phyloP scores from a whole-genome alignment of 2,888 invertebrate genomes.

The Coelopa pilipes region DNA sequence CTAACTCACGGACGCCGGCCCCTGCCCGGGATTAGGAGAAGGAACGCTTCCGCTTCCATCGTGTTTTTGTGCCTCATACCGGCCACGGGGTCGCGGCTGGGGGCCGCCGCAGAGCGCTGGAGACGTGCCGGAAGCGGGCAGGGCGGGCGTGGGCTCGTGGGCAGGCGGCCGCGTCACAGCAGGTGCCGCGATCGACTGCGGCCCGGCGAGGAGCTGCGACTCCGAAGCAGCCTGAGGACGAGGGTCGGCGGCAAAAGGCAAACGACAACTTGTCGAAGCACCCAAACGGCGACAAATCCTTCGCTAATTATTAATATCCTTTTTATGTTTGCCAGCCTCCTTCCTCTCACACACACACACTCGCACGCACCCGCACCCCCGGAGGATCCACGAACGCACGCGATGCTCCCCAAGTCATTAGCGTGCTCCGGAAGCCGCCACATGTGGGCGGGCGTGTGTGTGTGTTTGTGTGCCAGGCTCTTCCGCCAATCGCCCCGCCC shows the following conservation, averaged over 20 bases:
- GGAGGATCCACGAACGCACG: not conserved
- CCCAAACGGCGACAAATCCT: slow-evolving; percentile 10
- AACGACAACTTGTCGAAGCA: slow-evolving; percentile 1
- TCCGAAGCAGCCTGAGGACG: no score
- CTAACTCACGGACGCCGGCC: no score
- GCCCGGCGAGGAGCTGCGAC: no score
- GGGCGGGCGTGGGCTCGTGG: not conserved
- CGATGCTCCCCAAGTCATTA: slow-evolving; percentile 4
- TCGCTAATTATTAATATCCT: slow-evolving; percentile 24
- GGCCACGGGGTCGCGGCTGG: not conserved
- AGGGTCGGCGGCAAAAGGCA: slow-evolving; percentile 1
- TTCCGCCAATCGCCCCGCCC: not conserved
- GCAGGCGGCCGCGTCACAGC: not conserved
- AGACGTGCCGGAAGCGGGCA: no score
- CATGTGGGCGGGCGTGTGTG: not conserved
- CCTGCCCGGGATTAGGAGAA: no score
- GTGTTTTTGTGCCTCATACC: not conserved
- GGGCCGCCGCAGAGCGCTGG: no score
- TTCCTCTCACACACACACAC: slow-evolving; percentile 2
- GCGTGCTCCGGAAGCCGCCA: not conserved
- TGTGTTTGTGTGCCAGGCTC: not conserved
- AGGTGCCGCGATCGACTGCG: slow-evolving; percentile 9
- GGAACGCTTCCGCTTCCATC: no score
- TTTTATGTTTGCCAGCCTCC: not conserved
- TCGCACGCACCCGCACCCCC: not conserved